Percentiles rank a stretch among this genome's conserved stretches.
phyloP scores from a whole-genome alignment of 1,140 invertebrate species.

The Eueides isabella region DNA sequence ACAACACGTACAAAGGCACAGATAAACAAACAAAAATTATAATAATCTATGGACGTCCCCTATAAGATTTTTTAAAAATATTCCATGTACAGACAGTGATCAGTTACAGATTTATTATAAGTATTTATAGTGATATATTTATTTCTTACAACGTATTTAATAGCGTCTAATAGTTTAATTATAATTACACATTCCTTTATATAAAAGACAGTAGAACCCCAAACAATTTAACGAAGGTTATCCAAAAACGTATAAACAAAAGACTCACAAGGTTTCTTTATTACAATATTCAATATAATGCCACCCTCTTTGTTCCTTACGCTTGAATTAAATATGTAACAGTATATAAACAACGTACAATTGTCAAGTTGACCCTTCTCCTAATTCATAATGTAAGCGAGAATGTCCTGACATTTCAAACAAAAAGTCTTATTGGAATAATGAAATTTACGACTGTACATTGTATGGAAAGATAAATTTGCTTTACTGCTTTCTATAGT shows the following conservation, averaged over 20 bases:
- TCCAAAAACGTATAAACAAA: not conserved
- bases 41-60: too few relatives aligned
- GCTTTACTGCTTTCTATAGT: too few relatives aligned
- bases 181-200: too few relatives aligned
- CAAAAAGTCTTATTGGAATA: not conserved
- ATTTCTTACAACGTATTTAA: too few relatives aligned
- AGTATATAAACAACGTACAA: slow-evolving; percentile 17
- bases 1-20: too few relatives aligned
- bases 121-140: too few relatives aligned
- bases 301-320: not conserved
- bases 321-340: slow-evolving; percentile 21
- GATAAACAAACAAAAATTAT: too few relatives aligned
- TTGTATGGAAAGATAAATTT: not conserved
- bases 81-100: too few relatives aligned
- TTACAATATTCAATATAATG: slow-evolving; percentile 7
- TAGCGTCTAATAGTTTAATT: too few relatives aligned
- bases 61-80: too few relatives aligned
- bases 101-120: too few relatives aligned
- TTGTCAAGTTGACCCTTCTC: slow-evolving; percentile 27
- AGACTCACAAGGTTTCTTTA: not conserved
- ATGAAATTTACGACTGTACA: not conserved
- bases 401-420: not conserved
- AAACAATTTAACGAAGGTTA: not conserved
- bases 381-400: slow-evolving; percentile 25
- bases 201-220: not conserved